Percentiles rank a stretch among this genome's conserved stretches.
phyloP scores from a whole-genome alignment of 2,888 invertebrate species.

The Doris montereyensis region DNA sequence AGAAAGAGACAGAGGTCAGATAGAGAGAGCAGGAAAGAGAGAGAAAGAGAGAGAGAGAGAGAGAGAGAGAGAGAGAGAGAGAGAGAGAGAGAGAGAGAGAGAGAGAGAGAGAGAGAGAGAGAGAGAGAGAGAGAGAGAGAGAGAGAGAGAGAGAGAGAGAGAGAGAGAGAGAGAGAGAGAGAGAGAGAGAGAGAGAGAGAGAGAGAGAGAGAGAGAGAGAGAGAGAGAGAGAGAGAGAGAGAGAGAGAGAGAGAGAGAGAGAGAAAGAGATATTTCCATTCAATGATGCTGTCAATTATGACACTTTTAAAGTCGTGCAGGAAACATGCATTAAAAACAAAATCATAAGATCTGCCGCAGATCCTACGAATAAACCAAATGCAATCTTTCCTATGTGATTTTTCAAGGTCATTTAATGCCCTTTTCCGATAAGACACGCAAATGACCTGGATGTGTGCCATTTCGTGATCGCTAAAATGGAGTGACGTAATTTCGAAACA shows the following conservation, averaged over 20 bases:
- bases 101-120: background rate
- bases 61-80: background rate
- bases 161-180: background rate
- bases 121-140: conserved; percentile 3
- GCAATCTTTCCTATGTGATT: no score
- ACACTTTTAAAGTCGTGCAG: background rate
- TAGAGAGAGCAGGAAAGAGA: background rate
- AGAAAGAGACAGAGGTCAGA: background rate
- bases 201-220: conserved; percentile 20
- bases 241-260: conserved; percentile 26
- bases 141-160: conserved; percentile 17
- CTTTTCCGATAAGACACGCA: no score
- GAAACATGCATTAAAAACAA: no score
- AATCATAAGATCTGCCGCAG: no score
- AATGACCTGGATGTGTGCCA: no score
- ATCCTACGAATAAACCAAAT: no score
- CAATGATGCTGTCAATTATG: background rate
- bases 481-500: no score
- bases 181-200: conserved; percentile 12
- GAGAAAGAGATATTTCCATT: conserved; percentile 6
- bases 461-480: no score
- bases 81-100: background rate
- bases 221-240: background rate
- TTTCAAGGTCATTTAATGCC: no score
- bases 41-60: background rate